These are phyloP conservation scores for Trachops cirrhosus DNA, from an alignment of 2,797 vertebrate genomes.

Conservation along the genomic window DNA sequence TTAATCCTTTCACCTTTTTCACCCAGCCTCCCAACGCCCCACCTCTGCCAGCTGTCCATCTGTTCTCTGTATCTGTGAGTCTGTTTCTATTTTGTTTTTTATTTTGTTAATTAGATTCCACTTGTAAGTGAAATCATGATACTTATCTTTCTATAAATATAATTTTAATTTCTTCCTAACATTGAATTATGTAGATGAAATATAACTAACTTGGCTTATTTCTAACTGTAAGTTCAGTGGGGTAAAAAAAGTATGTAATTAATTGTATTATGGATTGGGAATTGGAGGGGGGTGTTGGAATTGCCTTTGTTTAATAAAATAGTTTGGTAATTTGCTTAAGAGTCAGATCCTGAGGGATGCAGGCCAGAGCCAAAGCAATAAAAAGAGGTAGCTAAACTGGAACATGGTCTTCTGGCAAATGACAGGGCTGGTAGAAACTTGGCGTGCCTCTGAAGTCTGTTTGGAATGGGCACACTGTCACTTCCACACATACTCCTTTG, in stretches of 20 bases:
- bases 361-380: neutral
- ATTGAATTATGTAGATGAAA: neutral
- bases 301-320: conserved; percentile 2
- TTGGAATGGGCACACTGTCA: neutral
- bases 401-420: neutral
- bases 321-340: neutral
- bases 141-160: neutral
- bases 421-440: neutral
- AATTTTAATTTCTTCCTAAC: neutral
- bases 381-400: neutral
- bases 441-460: neutral
- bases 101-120: neutral
- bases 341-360: neutral
- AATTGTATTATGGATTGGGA: neutral
- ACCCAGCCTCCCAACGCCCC: too few species aligned
- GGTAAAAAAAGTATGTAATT: neutral
- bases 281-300: neutral
- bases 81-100: neutral
- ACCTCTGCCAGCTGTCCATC: too few species aligned
- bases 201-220: neutral
- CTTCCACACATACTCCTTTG: neutral
- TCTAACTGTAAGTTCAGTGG: neutral
- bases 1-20: too few species aligned
- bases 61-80: too few species aligned
- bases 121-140: neutral